phyloP scores from a whole-genome alignment of 1,140 invertebrate species.

The Heterodera schachtii region DNA sequence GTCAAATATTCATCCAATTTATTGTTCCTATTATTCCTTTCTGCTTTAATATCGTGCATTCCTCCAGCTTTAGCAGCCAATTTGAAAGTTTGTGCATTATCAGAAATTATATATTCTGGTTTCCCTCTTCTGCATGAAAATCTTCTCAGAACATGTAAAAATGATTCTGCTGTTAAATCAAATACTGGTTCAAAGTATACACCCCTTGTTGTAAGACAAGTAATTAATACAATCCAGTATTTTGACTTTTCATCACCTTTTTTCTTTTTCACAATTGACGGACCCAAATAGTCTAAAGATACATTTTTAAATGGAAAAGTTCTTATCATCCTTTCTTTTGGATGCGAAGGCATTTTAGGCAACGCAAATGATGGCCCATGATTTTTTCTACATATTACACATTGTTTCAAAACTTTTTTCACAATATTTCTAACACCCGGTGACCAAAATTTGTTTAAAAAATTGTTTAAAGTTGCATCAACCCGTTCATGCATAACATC shows the following conservation, averaged over 20 bases:
- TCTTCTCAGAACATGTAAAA: not conserved
- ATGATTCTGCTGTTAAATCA: constrained; percentile 11
- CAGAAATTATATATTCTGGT: constrained; percentile 58
- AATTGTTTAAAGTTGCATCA: constrained; percentile 6
- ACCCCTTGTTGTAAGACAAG: constrained; percentile 66
- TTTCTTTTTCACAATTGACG: not conserved
- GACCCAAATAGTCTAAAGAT: constrained; percentile 31
- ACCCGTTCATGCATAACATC: constrained; percentile 3
- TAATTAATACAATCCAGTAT: constrained; percentile 66
- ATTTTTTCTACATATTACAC: constrained; percentile 1
- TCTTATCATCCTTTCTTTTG: not conserved
- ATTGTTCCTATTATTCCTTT: constrained; percentile 46
- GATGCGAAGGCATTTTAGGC: constrained; percentile 20
- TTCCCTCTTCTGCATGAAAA: constrained; percentile 1
- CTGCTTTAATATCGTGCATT: not conserved
- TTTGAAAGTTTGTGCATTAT: constrained; percentile 57
- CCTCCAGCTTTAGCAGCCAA: not conserved
- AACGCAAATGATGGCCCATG: constrained; percentile 1
- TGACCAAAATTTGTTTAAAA: constrained; percentile 21
- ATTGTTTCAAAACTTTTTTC: constrained; percentile 1
- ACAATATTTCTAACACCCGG: constrained; percentile 9
- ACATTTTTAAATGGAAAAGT: not conserved
- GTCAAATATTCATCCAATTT: constrained; percentile 5
- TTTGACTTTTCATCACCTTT: constrained; percentile 45
- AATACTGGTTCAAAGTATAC: constrained; percentile 67